phyloP scores from a whole-genome alignment of 2,113 vertebrate species.

The Gambusia holbrooki region DNA sequence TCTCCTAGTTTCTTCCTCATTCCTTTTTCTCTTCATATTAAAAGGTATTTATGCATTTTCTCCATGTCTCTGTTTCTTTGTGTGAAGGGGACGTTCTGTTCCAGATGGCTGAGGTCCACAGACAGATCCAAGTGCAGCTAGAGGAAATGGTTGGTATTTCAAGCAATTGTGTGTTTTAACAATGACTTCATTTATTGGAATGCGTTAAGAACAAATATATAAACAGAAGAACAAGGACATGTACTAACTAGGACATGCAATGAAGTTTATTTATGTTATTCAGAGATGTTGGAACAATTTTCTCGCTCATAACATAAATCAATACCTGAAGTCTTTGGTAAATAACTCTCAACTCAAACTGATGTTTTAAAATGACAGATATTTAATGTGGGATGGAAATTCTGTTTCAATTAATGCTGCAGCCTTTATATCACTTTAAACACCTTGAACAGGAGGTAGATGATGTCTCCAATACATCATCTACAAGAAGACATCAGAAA shows the following conservation, averaged over 20 bases:
- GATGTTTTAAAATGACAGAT: background rate
- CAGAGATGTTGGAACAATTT: constrained; percentile 1
- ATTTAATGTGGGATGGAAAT: background rate
- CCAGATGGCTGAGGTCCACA: constrained; percentile 99
- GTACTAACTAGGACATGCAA: background rate
- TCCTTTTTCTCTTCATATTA: constrained; percentile 24
- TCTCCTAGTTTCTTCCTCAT: background rate
- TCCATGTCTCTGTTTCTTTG: constrained; percentile 52
- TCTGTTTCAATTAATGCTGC: too few relatives aligned
- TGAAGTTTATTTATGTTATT: background rate
- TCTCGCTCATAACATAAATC: constrained; percentile 7
- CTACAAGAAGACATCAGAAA: too few relatives aligned
- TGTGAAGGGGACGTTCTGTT: constrained; percentile 94
- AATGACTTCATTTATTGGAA: background rate
- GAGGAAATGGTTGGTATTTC: constrained; percentile 94
- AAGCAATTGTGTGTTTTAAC: constrained; percentile 12
- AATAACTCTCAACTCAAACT: background rate
- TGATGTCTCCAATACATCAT: too few relatives aligned
- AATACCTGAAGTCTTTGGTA: background rate
- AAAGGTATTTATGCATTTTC: constrained; percentile 42
- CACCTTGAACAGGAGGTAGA: too few relatives aligned
- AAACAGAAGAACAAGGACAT: background rate
- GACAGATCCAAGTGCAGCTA: constrained; percentile 97
- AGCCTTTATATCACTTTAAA: too few relatives aligned
- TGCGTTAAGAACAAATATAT: background rate